Evolutionary conservation across 2,797 vertebrate genomes (phyloP).

Genomic region (Acanthurus tractus): DNA sequence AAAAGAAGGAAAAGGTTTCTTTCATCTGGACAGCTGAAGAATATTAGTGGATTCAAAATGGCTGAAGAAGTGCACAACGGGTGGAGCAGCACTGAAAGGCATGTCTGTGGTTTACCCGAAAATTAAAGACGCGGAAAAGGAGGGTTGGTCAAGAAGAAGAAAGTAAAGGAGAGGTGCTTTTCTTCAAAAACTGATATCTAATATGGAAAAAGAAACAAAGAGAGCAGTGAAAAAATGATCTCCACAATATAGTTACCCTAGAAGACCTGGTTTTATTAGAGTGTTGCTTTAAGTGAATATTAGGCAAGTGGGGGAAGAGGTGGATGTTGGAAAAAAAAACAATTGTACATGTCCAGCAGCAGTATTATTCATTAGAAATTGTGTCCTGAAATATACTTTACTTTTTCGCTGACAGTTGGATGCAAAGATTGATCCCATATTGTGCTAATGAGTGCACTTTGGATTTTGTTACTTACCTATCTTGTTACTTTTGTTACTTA

Average conservation of each 20-base stretch:
- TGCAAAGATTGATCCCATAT: too few species aligned
- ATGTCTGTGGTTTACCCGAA: slow-evolving; percentile 36
- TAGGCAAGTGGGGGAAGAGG: too few species aligned
- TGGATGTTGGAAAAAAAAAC: too few species aligned
- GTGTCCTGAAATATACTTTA: too few species aligned
- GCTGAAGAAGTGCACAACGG: slow-evolving; percentile 26
- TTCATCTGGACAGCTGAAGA: slow-evolving; percentile 52
- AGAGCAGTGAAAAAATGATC: too few species aligned
- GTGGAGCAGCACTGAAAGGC: slow-evolving; percentile 23
- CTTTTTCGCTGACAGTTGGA: too few species aligned
- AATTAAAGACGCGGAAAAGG: slow-evolving; percentile 4
- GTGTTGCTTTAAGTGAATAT: too few species aligned
- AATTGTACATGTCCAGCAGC: too few species aligned
- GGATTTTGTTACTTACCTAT: neutral
- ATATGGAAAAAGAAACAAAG: neutral
- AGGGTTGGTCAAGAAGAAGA: neutral
- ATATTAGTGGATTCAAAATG: slow-evolving; percentile 53
- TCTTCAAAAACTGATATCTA: neutral
- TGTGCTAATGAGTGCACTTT: too few species aligned
- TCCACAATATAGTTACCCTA: too few species aligned
- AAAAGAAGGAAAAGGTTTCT: slow-evolving; percentile 19
- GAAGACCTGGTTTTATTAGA: too few species aligned
- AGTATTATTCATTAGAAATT: too few species aligned
- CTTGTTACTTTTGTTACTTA: neutral
- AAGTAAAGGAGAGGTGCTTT: neutral